Evolutionary conservation across 2,113 vertebrate species (phyloP), one percentile per base, ranked within the genome.

Genomic region (Zapus hudsonius): DNA sequence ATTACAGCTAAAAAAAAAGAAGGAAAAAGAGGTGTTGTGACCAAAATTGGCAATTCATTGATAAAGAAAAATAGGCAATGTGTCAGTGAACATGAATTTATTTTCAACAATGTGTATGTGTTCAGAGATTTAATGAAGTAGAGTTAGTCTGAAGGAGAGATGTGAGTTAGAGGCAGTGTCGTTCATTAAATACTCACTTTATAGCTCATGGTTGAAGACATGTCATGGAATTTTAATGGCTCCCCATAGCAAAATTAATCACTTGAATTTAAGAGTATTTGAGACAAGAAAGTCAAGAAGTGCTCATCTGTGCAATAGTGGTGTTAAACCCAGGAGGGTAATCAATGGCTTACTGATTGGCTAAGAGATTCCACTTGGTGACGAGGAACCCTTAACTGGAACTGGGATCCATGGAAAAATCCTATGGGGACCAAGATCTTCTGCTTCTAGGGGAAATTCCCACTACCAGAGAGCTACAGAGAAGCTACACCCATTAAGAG

Each of bases 81-180:
- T 90, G 22, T 11, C 94, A 85, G 47, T 63, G 3, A 55, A 0
- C 19, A 95, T 93, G 44, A 89, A 91, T 93, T 90, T 90, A 92
- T 84, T 7, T 74, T 33, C 25, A 31, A n/a, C 94, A 78, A 91
- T 70, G 75, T 69, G 1, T n/a, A 29, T 70, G 20, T 78, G 5
- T 90, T 72, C 91, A 63, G 66, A 33, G 66, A 59, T 87, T 76
- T 92, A 92, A 93, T 55, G 89, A 78, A 85, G 8, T 44, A 59
- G 64, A 92, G 80, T 72, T 17, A 87, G 69, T 72, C 5, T 52
- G 17, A 83, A 80, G 40, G 52, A 61, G 13, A 57, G 69, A 40
- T 72, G 44, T 64, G 33, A 76, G 66, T 59, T 19, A 90, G 93
- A 16, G n/a, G 1, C 66, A 42, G 1, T 0, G 44, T 64, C 90